Percentiles rank a stretch among this genome's conserved stretches.
phyloP scores from a whole-genome alignment of 37 sponge, comb jelly and placozoan genomes.

The Eunapius fragilis region DNA sequence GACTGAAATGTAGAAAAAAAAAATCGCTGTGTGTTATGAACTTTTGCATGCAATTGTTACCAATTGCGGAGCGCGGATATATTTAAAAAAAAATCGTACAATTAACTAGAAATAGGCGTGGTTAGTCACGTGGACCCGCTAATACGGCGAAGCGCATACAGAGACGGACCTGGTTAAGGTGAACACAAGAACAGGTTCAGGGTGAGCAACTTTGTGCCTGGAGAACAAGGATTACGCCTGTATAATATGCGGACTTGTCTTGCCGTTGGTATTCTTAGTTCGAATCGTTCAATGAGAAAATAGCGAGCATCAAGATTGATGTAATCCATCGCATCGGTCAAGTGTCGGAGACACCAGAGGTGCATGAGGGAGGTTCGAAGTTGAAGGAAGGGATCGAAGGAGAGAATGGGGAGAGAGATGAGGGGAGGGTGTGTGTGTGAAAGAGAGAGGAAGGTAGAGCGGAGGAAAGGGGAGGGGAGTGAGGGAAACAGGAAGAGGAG shows the following conservation, averaged over 20 bases:
- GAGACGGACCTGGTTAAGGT: slow-evolving; percentile 5
- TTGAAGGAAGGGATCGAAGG: background rate
- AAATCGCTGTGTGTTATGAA: too few species aligned
- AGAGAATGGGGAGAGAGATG: background rate
- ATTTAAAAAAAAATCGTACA: too few species aligned
- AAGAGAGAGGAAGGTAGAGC: too few species aligned
- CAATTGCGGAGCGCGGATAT: too few species aligned
- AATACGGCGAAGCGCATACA: slow-evolving; percentile 18
- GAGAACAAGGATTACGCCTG: too few species aligned
- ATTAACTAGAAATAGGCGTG: too few species aligned
- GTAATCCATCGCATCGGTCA: slow-evolving; percentile 46
- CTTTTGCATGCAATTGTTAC: too few species aligned
- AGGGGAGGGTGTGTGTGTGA: background rate
- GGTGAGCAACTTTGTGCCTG: slow-evolving; percentile 14
- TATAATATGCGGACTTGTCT: too few species aligned
- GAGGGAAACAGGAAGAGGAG: too few species aligned
- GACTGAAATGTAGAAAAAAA: too few species aligned
- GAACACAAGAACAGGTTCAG: slow-evolving; percentile 60
- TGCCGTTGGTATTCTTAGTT: slow-evolving; percentile 52
- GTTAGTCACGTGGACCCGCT: background rate
- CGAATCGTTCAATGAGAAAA: slow-evolving; percentile 73
- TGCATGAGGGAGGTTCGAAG: background rate
- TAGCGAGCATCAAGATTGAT: slow-evolving; percentile 70
- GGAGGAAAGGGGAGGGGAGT: too few species aligned
- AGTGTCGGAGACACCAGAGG: slow-evolving; percentile 40